Conservation (phyloP, 1,140 invertebrate species). For the Tyrophagus putrescentiae region DNA sequence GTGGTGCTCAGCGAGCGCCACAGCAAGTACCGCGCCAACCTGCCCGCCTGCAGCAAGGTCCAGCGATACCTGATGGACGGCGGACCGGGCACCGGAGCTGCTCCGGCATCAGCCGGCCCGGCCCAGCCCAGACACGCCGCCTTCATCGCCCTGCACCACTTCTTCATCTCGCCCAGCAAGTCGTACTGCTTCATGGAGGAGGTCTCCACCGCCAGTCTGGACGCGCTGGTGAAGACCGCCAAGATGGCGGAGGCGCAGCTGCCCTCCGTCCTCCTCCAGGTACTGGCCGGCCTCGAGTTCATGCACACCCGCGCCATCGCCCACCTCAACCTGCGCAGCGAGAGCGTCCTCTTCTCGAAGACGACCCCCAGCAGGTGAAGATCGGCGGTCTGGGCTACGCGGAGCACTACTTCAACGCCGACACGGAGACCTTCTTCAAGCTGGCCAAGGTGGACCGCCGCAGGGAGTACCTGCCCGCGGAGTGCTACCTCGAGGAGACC, state of each 20-base stretch:
- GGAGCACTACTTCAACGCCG: neutral
- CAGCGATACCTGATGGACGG: neutral
- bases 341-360: constrained; percentile 6
- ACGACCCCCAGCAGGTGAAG: neutral
- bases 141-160: neutral
- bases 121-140: neutral
- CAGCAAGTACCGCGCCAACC: neutral
- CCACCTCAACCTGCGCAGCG: constrained; percentile 3
- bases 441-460: neutral
- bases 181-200: constrained; percentile 1
- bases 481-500: neutral
- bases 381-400: neutral
- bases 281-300: neutral
- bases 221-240: neutral
- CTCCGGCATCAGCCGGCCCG: too few species aligned
- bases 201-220: neutral
- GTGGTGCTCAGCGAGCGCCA: neutral
- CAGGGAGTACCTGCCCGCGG: neutral
- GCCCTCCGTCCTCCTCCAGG: neutral
- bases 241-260: neutral
- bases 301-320: constrained; percentile 9
- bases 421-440: constrained; percentile 11
- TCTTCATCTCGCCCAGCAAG: neutral
- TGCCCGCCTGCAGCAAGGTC: neutral
- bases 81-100: too few species aligned